Percentiles rank a stretch among this genome's conserved stretches.
phyloP scores from a whole-genome alignment of 1,140 invertebrate genomes.

The Chlorops oryzae region DNA sequence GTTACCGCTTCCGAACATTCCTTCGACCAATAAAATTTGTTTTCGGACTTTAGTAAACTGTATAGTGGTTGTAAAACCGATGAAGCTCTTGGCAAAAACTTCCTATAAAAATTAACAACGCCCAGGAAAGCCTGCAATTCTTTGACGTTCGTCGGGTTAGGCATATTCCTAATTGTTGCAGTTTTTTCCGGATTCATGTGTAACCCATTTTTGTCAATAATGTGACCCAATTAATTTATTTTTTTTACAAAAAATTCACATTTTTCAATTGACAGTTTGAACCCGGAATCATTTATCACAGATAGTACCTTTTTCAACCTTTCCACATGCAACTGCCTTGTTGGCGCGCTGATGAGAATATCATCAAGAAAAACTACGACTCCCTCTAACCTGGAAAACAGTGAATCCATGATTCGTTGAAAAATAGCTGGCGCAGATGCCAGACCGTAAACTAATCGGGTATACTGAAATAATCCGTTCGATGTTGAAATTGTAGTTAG shows the following conservation, averaged over 20 bases:
- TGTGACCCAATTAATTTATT: slow-evolving; percentile 31
- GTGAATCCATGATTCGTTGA: slow-evolving; percentile 29
- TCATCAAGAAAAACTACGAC: slow-evolving; percentile 29
- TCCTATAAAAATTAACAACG: slow-evolving; percentile 36
- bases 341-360: slow-evolving; percentile 20
- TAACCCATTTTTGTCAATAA: slow-evolving; percentile 26
- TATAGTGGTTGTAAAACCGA: slow-evolving; percentile 32
- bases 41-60: slow-evolving; percentile 29
- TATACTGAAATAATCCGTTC: slow-evolving; percentile 18
- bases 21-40: slow-evolving; percentile 24
- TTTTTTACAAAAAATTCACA: slow-evolving; percentile 21
- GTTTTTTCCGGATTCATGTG: slow-evolving; percentile 20
- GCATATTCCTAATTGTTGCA: slow-evolving; percentile 23
- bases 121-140: slow-evolving; percentile 41
- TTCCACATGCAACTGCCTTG: slow-evolving; percentile 10
- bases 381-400: slow-evolving; percentile 20
- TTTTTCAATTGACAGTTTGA: slow-evolving; percentile 21
- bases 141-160: slow-evolving; percentile 20
- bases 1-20: too few relatives aligned
- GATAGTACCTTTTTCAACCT: slow-evolving; percentile 19
- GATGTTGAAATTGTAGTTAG: slow-evolving; percentile 22
- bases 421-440: slow-evolving; percentile 27
- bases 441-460: slow-evolving; percentile 22
- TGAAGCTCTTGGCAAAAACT: slow-evolving; percentile 29
- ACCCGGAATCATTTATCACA: slow-evolving; percentile 20